These are phyloP conservation scores for Cygnus atratus DNA, from an alignment of 2,113 vertebrate genomes.

Conservation along the genomic window DNA sequence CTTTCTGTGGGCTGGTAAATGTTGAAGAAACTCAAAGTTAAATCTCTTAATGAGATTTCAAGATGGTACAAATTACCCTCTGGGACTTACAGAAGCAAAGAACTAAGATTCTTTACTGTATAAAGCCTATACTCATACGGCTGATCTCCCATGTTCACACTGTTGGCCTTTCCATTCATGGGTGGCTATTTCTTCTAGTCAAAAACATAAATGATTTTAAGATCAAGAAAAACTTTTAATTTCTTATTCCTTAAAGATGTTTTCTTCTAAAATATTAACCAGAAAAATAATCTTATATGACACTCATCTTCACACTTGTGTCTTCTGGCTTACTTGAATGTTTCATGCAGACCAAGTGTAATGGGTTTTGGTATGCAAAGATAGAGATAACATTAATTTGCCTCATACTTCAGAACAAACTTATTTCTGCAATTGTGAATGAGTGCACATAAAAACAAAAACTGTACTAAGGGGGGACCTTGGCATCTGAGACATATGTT, in stretches of 20 bases:
- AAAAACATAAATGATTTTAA: background rate
- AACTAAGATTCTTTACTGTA: background rate
- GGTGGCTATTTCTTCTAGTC: background rate
- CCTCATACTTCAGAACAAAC: background rate
- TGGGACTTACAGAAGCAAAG: background rate
- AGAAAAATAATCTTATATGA: background rate
- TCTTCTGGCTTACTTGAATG: background rate
- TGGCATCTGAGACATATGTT: slow-evolving; percentile 23
- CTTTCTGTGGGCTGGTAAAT: background rate
- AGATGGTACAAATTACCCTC: background rate
- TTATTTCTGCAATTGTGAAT: background rate
- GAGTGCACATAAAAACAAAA: background rate
- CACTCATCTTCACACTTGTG: background rate
- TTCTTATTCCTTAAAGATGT: background rate
- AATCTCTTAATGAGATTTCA: background rate
- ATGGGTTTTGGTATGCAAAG: background rate
- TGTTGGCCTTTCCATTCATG: background rate
- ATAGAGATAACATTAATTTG: background rate
- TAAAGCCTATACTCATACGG: background rate
- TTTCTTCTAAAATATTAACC: background rate
- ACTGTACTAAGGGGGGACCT: background rate
- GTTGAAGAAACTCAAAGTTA: background rate
- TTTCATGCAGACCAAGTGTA: background rate
- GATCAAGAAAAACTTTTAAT: background rate
- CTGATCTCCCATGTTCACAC: background rate